Evolutionary conservation across 2,888 invertebrate genomes (phyloP), one percentile per base, ranked within the genome.

Genomic region (Melanostoma mellinum): DNA sequence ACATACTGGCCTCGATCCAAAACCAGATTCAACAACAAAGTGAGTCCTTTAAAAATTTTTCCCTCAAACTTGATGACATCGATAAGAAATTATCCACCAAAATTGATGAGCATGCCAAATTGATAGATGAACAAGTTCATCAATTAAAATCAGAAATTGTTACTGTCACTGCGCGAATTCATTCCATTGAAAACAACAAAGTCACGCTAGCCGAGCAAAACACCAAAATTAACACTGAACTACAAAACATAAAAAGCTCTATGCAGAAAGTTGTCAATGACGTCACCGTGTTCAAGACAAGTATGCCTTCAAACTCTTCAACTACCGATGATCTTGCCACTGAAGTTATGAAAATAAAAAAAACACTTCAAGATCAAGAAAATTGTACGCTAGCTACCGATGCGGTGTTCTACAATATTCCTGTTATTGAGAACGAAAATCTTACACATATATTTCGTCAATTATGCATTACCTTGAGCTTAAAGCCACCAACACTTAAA

Each of bases 401-500:
- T 46, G 46, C 10, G 4, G 46, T 10, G 20, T 10, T 46, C 10
- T 46, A 20, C 46, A 46, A 46, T 6, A 10, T 46, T 46, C 46
- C 46, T 20, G 10, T 20, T 8, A 4, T 3, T 8, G 10, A 46
- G 46, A 8, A n/a, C 8, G 46, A 46, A 20, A 46, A 46, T 20
- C 46, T 46, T 10, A 46, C 46, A 10, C 46, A 10, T 46, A 10
- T 46, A 20, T 20, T 20, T 20, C 35, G 53, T 33, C 53, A 53
- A 4, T 10, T 36, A 36, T 53, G 53, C 32, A 53, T 53, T 5
- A 36, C 35, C 2, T 53, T 53, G 5, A 53, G 10, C n/a, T 33
- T 52, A 4, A 52, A 52, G 32, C 52, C 33, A 33, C 52, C 52
- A 4, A 10, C 53, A 10, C 36, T 53, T n/a, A 53, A 53, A 35